A percentile compares a stretch with the other conserved stretches of the same genome.
Evolutionary conservation across 2,888 invertebrate species (phyloP).

Genomic region (Phaedon cochleariae): DNA sequence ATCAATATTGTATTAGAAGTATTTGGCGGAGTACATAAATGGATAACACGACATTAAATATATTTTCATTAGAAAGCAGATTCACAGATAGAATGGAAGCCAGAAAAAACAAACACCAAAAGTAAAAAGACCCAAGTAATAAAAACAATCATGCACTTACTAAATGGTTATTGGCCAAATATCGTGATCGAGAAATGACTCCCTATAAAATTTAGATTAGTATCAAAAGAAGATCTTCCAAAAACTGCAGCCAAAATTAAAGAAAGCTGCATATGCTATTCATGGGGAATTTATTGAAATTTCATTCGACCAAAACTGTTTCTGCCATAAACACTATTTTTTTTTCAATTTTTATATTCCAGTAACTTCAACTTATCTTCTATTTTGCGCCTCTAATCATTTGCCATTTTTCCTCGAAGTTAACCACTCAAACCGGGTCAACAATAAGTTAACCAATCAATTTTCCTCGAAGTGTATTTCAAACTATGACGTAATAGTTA

Average conservation of each 20-base stretch:
- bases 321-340: too few species aligned
- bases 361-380: too few species aligned
- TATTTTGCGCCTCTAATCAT: too few species aligned
- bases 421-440: too few species aligned
- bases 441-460: too few species aligned
- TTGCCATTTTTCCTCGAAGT: too few species aligned
- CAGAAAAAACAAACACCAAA: not conserved
- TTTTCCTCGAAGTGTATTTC: too few species aligned
- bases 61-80: not conserved
- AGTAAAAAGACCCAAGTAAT: constrained; percentile 23
- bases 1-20: not conserved
- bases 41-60: not conserved
- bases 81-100: not conserved
- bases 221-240: not conserved
- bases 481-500: too few species aligned
- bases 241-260: not conserved
- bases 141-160: constrained; percentile 46
- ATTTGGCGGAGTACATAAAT: not conserved
- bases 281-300: too few species aligned
- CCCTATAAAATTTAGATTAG: constrained; percentile 35
- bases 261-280: not conserved
- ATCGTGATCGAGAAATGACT: constrained; percentile 32
- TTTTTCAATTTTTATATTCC: too few species aligned
- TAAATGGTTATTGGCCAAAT: constrained; percentile 47
- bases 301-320: too few species aligned